Evolutionary conservation across 2,113 vertebrate species (phyloP).

Genomic region (Hydrolagus affinis): DNA sequence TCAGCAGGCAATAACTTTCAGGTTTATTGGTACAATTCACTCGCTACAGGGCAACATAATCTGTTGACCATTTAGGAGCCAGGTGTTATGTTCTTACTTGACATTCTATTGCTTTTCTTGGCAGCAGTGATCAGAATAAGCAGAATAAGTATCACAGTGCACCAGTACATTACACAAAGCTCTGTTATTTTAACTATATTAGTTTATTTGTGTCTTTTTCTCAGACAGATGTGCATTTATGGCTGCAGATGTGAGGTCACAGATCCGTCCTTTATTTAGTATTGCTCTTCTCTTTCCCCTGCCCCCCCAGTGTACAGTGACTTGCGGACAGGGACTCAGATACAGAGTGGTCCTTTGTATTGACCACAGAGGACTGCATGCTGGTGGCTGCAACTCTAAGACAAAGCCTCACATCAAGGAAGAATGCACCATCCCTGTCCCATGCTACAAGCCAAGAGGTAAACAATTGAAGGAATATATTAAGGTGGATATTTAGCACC

Average conservation of each 20-base stretch:
- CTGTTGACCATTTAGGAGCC: not conserved
- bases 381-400: conserved; percentile 82
- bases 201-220: conserved; percentile 18
- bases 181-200: conserved; percentile 34
- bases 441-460: conserved; percentile 90
- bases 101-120: conserved; percentile 53
- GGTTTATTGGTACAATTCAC: not conserved
- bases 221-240: not conserved
- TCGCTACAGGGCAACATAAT: not conserved
- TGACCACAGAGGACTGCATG: conserved; percentile 82
- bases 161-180: conserved; percentile 38
- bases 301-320: conserved; percentile 80
- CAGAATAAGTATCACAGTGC: conserved; percentile 38
- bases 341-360: conserved; percentile 94
- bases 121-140: conserved; percentile 39
- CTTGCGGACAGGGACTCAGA: conserved; percentile 86
- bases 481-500: not conserved
- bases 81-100: not conserved
- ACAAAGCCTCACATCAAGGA: conserved; percentile 95
- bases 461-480: conserved; percentile 35
- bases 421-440: conserved; percentile 79
- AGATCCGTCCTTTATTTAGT: not conserved
- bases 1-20: not conserved
- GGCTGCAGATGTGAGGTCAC: not conserved
- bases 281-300: not conserved